A percentile compares a stretch with the other conserved stretches of the same genome.
These are phyloP conservation scores for Leptobrachium ailaonicum DNA, from an alignment of 2,113 vertebrate genomes.

Conservation along the genomic window DNA sequence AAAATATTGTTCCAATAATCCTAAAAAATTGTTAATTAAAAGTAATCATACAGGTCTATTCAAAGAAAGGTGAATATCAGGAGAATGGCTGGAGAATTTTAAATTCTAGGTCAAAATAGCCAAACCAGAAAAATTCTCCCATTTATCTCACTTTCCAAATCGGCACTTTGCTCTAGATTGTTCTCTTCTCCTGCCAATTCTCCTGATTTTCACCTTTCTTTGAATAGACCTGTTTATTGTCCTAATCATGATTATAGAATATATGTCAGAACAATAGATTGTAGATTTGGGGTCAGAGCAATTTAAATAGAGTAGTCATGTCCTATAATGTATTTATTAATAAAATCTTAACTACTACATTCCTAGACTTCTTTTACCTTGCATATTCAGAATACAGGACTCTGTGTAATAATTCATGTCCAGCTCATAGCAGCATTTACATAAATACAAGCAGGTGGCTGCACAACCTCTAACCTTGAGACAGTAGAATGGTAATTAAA, in stretches of 20 bases:
- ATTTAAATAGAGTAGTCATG: constrained; percentile 58
- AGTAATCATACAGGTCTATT: no score
- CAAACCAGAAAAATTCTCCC: no score
- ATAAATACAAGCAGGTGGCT: constrained; percentile 36
- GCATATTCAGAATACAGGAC: constrained; percentile 59
- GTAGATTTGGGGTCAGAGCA: constrained; percentile 52
- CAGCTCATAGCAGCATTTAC: constrained; percentile 54
- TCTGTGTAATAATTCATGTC: constrained; percentile 53
- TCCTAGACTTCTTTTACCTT: constrained; percentile 54
- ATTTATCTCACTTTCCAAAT: no score
- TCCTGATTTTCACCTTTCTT: no score
- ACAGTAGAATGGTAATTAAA: constrained; percentile 59
- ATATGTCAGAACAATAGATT: constrained; percentile 64
- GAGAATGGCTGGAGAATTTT: no score
- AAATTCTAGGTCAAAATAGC: no score
- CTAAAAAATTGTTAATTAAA: no score
- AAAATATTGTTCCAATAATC: no score
- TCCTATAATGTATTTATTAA: constrained; percentile 50
- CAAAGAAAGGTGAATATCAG: no score
- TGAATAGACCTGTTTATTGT: constrained; percentile 10
- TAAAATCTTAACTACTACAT: constrained; percentile 63
- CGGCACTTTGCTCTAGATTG: no score
- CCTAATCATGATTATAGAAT: constrained; percentile 53
- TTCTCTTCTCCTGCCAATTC: no score
- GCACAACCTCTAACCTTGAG: neutral